Evolutionary conservation across 2,113 vertebrate genomes (phyloP), one percentile per base, ranked within the genome.

Genomic region (Myrmecophaga tridactyla): DNA sequence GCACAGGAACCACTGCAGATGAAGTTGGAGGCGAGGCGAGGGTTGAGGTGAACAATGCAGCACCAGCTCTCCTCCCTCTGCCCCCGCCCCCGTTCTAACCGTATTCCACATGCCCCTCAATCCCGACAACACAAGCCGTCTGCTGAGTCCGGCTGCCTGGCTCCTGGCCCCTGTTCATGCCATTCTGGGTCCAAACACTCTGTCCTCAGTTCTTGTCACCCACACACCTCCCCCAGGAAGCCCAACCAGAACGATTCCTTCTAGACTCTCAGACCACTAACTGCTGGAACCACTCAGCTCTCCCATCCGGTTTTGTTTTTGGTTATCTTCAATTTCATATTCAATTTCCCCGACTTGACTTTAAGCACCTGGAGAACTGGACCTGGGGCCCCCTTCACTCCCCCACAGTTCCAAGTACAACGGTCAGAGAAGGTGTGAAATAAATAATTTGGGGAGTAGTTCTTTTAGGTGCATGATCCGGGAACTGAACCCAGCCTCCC

Each of bases 261-360:
- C 23, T 75, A 20, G 7, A 23, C 27, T 82, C 62, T 51, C 5
- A 34, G 67, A 39, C 48, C 39, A 83, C 14, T 0, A 41, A 36
- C 11, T 27, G 20, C 15, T 18, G 14, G 20, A 11, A 18, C 6
- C 3, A 0, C 62, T 65, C 21, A 23, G 34, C 31, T 14, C 53
- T 73, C 31, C n/a, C 29, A 51, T 23, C 41, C 11, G n/a, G 23
- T 3, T 46, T 56, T 18, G 12, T 17, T 21, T 62, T 53, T 4
- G 29, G 36, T 75, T 36, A 39, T 29, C 43, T 34, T 7, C 62
- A 21, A 0, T 0, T 27, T 21, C 10, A 7, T 15, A 10, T 60
- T 29, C 29, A 14, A 23, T 34, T 23, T 82, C 65, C 31, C 75
- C 43, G 34, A 27, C 8, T 21, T 41, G 25, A 27, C 21, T 62